phyloP scores from a whole-genome alignment of 2,888 invertebrate species.

The Halictus quadricinctus region DNA sequence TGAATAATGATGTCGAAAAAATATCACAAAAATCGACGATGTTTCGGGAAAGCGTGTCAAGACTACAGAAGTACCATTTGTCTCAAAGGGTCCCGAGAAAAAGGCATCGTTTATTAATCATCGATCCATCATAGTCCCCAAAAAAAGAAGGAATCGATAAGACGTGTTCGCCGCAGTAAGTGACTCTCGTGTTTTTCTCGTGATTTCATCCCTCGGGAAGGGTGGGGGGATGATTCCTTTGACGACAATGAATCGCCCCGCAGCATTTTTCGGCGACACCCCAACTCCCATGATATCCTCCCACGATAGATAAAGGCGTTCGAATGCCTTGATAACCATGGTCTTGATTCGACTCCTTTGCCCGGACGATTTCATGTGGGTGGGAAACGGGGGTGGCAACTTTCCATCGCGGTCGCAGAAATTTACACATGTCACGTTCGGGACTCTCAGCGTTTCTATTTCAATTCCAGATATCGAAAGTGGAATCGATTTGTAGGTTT shows the following conservation, averaged over 20 bases:
- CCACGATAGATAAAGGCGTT: conserved; percentile 59
- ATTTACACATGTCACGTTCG: conserved; percentile 49
- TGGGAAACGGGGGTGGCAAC: conserved; percentile 11
- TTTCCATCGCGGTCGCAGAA: conserved; percentile 27
- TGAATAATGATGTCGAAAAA: background rate
- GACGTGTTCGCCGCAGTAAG: conserved; percentile 51
- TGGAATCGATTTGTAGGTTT: conserved; percentile 26
- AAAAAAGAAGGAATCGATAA: conserved; percentile 51
- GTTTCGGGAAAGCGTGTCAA: background rate
- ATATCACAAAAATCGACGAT: background rate
- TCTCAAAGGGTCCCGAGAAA: background rate
- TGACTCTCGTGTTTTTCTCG: conserved; percentile 67
- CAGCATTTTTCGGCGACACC: conserved; percentile 41
- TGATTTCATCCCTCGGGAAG: conserved; percentile 47
- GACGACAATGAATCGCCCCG: conserved; percentile 57
- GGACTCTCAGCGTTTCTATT: conserved; percentile 49
- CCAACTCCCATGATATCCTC: conserved; percentile 22
- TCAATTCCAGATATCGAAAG: conserved; percentile 40
- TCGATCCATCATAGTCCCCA: conserved; percentile 17
- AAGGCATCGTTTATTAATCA: conserved; percentile 50
- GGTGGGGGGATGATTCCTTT: conserved; percentile 28
- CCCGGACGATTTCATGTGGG: conserved; percentile 43
- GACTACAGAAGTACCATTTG: background rate
- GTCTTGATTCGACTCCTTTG: conserved; percentile 51
- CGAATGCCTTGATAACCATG: conserved; percentile 51